Base-by-base conservation (phyloP, 2,113 vertebrate genomes). In the Tragelaphus imberbis region DNA sequence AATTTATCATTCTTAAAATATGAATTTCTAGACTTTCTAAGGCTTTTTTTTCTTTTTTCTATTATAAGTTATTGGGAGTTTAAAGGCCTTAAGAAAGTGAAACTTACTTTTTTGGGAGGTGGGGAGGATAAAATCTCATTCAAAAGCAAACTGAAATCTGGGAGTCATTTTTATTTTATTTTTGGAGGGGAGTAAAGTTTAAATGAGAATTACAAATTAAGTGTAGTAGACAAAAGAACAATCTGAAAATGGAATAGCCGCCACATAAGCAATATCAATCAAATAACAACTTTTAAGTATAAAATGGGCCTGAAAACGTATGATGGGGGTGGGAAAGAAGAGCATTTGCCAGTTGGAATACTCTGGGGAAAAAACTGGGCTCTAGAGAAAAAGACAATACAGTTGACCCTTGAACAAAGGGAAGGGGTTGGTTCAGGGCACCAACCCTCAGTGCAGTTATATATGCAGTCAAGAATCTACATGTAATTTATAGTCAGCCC, bases 241-340 rank as follows among this genome's bases (percentile, higher is more conserved):
- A 81, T 47, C 47, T 88, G 86, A 77, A 92, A 87, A 81, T 92
- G n/a, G 71, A 63, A 80, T 7, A 58, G 44, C 9, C 9, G n/a
- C 77, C 28, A n/a, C 44, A 36, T n/a, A 56, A 53, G 7, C 94
- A 94, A 84, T 4, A 85, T 40, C 68, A 47, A 55, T 33, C 77
- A 96, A 82, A 65, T 93, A 84, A 61, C 3, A 79, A 88, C 6
- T 53, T 87, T 88, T 63, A 95, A 98, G 49, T 87, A 71, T 56
- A 59, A 58, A 49, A 85, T 87, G 44, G 21, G 7, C 44, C 58
- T 51, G 27, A 68, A 96, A 86, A 91, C 71, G 5, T 68, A 77
- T 56, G 12, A 7, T 2, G 16, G 11, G 6, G 14, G 21, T 36
- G 10, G 27, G 56, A 75, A 68, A 92, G n/a, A 97, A 44, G 44